phyloP scores from a whole-genome alignment of 1,140 invertebrate species.

The Drosophila sp. region DNA sequence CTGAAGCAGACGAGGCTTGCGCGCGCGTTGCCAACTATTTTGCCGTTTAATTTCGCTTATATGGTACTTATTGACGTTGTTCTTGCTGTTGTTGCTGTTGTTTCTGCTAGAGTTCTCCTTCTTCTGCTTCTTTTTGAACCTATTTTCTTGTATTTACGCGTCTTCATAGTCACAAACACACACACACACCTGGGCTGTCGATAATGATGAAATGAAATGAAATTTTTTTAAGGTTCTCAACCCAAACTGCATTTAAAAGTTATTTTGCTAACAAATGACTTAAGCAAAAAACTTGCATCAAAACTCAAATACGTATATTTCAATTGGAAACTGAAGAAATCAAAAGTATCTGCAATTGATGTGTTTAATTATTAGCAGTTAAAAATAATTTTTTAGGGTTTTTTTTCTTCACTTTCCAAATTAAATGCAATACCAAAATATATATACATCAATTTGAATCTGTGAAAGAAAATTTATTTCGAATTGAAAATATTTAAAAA shows the following conservation, averaged over 20 bases:
- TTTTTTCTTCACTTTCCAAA: too few species aligned
- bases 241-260: not conserved
- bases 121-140: too few species aligned
- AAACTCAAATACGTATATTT: too few species aligned
- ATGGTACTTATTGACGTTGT: constrained; percentile 66
- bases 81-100: constrained; percentile 18
- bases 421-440: not conserved
- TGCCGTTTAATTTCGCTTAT: constrained; percentile 82
- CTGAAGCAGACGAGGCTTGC: constrained; percentile 18
- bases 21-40: constrained; percentile 78
- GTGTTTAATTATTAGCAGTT: too few species aligned
- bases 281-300: constrained; percentile 30
- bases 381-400: too few species aligned
- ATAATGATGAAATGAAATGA: constrained; percentile 60
- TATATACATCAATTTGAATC: too few species aligned
- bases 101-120: constrained; percentile 41
- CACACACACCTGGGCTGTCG: constrained; percentile 24
- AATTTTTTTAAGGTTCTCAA: constrained; percentile 63
- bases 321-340: too few species aligned
- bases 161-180: constrained; percentile 42
- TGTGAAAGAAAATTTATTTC: not conserved
- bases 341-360: too few species aligned
- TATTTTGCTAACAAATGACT: constrained; percentile 35
- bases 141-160: constrained; percentile 57
- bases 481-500: not conserved